Conservation (phyloP, 2,113 vertebrate species). For the Benitochromis conjunctus region DNA sequence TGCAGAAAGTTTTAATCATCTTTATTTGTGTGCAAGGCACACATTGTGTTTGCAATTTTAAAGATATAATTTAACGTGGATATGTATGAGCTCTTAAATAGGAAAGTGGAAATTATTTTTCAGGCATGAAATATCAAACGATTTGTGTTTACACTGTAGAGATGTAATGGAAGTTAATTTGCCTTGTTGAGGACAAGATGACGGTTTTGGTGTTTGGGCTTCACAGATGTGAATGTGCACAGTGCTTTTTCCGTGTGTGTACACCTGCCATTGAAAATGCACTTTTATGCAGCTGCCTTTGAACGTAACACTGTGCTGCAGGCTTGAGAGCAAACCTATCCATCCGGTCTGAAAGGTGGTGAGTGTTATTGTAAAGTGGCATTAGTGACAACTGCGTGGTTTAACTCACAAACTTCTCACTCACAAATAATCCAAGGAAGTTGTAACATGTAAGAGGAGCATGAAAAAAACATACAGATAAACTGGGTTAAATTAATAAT, state of each 20-base stretch:
- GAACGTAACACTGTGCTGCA: background rate
- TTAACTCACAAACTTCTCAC: background rate
- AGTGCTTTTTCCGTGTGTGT: background rate
- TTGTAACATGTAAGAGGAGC: background rate
- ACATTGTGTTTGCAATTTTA: background rate
- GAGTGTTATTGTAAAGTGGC: background rate
- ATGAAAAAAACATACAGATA: background rate
- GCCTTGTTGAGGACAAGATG: background rate
- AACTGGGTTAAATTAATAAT: background rate
- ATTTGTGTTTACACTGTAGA: background rate
- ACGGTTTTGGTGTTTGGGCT: background rate
- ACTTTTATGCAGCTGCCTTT: constrained; percentile 46
- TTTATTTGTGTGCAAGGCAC: background rate
- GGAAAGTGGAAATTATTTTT: background rate
- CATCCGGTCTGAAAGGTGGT: constrained; percentile 18
- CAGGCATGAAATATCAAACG: background rate
- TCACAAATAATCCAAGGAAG: background rate
- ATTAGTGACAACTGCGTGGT: background rate
- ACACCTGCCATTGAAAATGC: constrained; percentile 47
- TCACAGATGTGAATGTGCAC: background rate
- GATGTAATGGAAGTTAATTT: background rate
- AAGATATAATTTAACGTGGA: background rate
- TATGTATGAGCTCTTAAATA: background rate
- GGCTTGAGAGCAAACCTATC: background rate
- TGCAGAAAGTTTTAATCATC: background rate